These are phyloP conservation scores for Galleria mellonella DNA, from an alignment of 1,140 invertebrate species.

Conservation along the genomic window DNA sequence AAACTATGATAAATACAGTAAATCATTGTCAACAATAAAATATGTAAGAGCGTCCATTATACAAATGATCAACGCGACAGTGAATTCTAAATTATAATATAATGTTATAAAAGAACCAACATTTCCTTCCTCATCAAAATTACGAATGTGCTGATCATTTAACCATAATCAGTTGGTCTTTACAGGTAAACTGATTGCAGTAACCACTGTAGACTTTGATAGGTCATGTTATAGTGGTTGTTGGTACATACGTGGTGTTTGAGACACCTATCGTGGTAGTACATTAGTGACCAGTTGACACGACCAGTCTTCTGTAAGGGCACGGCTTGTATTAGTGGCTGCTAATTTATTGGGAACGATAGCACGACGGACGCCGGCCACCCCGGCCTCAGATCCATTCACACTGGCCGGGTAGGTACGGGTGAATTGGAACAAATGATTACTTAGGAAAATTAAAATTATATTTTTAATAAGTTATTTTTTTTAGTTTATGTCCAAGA, in stretches of 20 bases:
- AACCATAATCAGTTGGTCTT: constrained; percentile 9
- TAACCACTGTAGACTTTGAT: constrained; percentile 5
- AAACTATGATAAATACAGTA: neutral
- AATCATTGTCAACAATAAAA: constrained; percentile 54
- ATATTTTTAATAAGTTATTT: neutral
- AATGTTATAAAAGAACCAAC: constrained; percentile 57
- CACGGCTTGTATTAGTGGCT: constrained; percentile 66
- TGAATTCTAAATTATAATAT: constrained; percentile 44
- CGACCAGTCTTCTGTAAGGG: constrained; percentile 69
- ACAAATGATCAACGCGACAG: constrained; percentile 44
- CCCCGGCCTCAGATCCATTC: constrained; percentile 62
- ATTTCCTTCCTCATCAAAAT: constrained; percentile 41
- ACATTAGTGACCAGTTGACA: constrained; percentile 67
- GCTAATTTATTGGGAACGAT: constrained; percentile 72
- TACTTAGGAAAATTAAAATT: neutral
- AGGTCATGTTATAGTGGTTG: constrained; percentile 36
- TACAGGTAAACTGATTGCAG: too few relatives aligned
- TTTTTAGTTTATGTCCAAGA: neutral
- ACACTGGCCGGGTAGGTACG: constrained; percentile 39
- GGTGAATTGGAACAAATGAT: constrained; percentile 7
- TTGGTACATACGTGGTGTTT: constrained; percentile 60
- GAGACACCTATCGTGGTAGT: constrained; percentile 62
- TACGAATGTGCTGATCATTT: constrained; percentile 26
- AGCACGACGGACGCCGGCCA: constrained; percentile 68
- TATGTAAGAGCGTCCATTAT: constrained; percentile 51